These are phyloP conservation scores for Microctenopoma lineatum DNA, from an alignment of 2,797 vertebrate species.

Conservation along the genomic window DNA sequence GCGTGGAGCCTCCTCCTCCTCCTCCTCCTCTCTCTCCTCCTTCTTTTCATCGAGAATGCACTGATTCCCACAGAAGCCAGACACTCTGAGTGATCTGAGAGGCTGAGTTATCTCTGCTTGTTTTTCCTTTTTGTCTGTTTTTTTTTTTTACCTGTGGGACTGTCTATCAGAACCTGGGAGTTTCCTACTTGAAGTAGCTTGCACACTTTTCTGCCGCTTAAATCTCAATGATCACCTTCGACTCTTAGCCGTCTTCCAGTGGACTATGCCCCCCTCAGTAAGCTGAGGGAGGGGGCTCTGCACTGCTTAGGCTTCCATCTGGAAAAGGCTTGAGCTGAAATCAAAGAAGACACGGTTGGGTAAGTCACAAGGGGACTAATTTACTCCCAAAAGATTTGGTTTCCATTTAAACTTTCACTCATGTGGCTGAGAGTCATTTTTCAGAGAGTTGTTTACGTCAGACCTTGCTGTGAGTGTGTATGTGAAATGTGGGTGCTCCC, in stretches of 20 bases:
- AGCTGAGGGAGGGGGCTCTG: constrained; percentile 69
- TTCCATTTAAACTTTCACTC: neutral
- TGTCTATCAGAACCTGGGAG: constrained; percentile 23
- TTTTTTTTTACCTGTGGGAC: constrained; percentile 28
- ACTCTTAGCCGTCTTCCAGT: constrained; percentile 31
- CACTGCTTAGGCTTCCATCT: constrained; percentile 63
- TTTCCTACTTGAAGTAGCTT: constrained; percentile 13
- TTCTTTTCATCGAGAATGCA: constrained; percentile 44
- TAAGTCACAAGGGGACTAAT: constrained; percentile 40
- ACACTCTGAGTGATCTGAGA: neutral
- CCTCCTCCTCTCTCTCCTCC: constrained; percentile 54
- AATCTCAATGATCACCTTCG: constrained; percentile 16
- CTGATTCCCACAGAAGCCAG: constrained; percentile 48
- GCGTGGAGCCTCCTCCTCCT: constrained; percentile 56
- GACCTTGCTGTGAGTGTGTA: constrained; percentile 2
- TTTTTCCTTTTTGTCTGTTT: neutral
- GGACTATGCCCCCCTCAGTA: constrained; percentile 78
- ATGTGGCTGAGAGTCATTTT: neutral
- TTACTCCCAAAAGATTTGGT: neutral
- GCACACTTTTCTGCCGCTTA: neutral
- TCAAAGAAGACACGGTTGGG: constrained; percentile 42
- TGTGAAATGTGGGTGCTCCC: constrained; percentile 2
- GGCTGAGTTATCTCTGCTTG: constrained; percentile 12
- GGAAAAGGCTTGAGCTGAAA: constrained; percentile 51
- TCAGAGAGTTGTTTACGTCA: neutral